Evolutionary conservation across 2,113 vertebrate genomes (phyloP).

Genomic region (Gymnarchus niloticus): DNA sequence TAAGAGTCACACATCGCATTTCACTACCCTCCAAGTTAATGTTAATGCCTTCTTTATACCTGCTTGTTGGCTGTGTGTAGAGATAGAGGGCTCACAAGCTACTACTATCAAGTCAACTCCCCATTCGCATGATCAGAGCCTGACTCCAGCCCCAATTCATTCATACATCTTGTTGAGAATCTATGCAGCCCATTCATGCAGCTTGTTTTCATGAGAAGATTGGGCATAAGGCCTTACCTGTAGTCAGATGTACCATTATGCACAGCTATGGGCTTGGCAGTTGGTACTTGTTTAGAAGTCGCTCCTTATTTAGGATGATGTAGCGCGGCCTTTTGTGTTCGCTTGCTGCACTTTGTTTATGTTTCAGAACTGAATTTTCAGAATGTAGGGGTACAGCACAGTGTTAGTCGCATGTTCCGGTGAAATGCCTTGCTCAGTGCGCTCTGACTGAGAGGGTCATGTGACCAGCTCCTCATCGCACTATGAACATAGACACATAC

Average conservation of each 20-base stretch:
- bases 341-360: background rate
- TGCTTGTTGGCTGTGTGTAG: too few relatives aligned
- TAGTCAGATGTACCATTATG: too few relatives aligned
- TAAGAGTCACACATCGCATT: background rate
- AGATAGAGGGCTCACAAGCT: too few relatives aligned
- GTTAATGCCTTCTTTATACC: background rate
- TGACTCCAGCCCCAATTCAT: background rate
- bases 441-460: background rate
- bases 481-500: background rate
- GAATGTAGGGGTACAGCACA: background rate
- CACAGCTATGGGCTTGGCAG: too few relatives aligned
- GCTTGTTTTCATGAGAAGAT: background rate
- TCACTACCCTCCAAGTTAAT: background rate
- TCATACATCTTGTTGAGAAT: background rate
- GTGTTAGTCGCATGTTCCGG: background rate
- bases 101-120: too few relatives aligned
- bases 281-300: too few relatives aligned
- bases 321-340: too few relatives aligned
- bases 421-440: background rate
- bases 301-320: too few relatives aligned
- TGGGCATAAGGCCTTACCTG: too few relatives aligned
- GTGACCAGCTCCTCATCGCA: background rate
- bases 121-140: background rate
- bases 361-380: background rate
- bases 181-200: background rate